A percentile compares a stretch with the other conserved stretches of the same genome.
Evolutionary conservation across 2,888 invertebrate species (phyloP).

Genomic region (Orthosia incerta): DNA sequence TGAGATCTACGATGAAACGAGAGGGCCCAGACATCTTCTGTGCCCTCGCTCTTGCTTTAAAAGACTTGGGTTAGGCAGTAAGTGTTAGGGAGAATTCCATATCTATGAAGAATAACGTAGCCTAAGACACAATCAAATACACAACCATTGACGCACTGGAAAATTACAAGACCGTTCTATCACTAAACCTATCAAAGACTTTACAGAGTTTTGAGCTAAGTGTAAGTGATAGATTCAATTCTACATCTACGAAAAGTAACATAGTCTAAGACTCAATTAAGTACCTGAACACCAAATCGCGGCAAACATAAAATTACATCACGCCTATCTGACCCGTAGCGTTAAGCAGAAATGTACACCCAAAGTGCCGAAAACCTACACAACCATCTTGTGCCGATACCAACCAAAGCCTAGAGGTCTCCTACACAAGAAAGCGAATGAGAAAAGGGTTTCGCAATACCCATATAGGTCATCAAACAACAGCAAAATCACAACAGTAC

Average conservation of each 20-base stretch:
- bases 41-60: too few species aligned
- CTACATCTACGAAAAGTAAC: too few species aligned
- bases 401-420: neutral
- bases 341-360: too few species aligned
- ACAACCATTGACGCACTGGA: neutral
- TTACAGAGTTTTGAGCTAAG: too few species aligned
- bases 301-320: too few species aligned
- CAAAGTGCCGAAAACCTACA: neutral
- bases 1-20: too few species aligned
- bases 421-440: neutral
- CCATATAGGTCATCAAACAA: constrained; percentile 28
- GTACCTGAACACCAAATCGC: too few species aligned
- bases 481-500: constrained; percentile 28
- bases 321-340: too few species aligned
- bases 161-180: constrained; percentile 4
- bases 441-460: constrained; percentile 10
- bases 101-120: neutral
- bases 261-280: too few species aligned
- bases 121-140: neutral
- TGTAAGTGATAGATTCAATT: too few species aligned
- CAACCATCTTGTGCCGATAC: neutral
- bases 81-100: neutral
- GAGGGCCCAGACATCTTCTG: too few species aligned
- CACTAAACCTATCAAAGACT: neutral
- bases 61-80: neutral